A percentile compares a stretch with the other conserved stretches of the same genome.
These are phyloP conservation scores for Otolemur crassicaudatus DNA, from an alignment of 2,797 vertebrate genomes.

Conservation along the genomic window DNA sequence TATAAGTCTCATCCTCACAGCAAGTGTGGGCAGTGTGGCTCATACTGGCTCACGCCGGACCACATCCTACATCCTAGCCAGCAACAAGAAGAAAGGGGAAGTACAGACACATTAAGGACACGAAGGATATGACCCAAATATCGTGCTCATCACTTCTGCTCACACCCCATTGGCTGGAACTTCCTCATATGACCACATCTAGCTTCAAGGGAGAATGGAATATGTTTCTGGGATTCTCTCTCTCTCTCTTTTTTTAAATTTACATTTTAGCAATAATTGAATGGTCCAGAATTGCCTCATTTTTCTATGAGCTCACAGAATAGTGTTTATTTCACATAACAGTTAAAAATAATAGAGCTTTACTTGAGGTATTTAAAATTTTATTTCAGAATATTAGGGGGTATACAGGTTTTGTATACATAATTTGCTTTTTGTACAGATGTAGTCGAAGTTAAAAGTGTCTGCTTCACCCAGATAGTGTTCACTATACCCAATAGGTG, in stretches of 20 bases:
- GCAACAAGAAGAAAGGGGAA: not conserved
- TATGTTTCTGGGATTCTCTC: not conserved
- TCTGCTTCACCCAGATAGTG: too few species aligned
- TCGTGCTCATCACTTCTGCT: not conserved
- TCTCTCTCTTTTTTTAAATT: not conserved
- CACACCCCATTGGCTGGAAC: not conserved
- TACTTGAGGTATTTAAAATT: not conserved
- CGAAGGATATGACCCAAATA: not conserved
- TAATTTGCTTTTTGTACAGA: too few species aligned
- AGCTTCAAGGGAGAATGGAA: not conserved
- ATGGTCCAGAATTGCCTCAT: not conserved
- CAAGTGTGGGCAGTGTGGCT: not conserved
- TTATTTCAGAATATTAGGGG: too few species aligned
- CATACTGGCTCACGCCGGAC: too few species aligned
- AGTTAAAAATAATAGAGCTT: not conserved
- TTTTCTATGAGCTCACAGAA: not conserved
- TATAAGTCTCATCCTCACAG: not conserved
- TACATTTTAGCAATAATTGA: constrained; percentile 14
- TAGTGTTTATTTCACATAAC: not conserved
- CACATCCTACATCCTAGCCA: not conserved
- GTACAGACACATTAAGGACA: not conserved
- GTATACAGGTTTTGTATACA: too few species aligned
- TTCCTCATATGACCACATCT: not conserved
- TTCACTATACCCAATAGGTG: too few species aligned
- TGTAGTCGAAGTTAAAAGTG: too few species aligned